Evolutionary conservation across 1,140 invertebrate species (phyloP), one percentile per base, ranked within the genome.

Genomic region (Eumeta japonica): DNA sequence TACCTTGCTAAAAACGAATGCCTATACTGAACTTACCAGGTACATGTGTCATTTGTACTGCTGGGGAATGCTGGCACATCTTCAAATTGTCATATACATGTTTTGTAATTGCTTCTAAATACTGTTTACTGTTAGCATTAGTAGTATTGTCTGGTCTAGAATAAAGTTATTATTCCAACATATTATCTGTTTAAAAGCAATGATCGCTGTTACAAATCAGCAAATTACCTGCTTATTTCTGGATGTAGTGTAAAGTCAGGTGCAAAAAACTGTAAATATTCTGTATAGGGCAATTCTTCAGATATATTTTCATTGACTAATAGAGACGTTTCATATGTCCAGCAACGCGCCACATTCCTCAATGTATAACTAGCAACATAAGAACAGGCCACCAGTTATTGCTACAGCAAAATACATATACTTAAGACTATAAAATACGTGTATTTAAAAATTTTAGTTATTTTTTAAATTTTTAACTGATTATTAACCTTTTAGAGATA

Each of bases 311-410:
- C 89, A 55, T 96, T 92, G 0, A 95, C 82, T 0, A 97, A 74
- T 2, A 99, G 75, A 0, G 94, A 96, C 0, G 97, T 99, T 75
- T 99, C 97, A 52, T 98, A 97, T 0, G 97, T 97, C 97, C 97
- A 99, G 65, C 95, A 98, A 28, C 97, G 79, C 0, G 97, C 96
- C 1, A 99, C 97, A 66, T 99, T 99, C 35, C 94, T 79, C 3
- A 99, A 77, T 0, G 96, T 99, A 59, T 99, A 99, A 0, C 77
- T 79, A 48, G 11, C 52, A 52, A 40, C 14, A 43, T 43, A 38
- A n/a, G n/a, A n/a, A n/a, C n/a, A n/a, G 20, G 7, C n/a, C n/a
- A 24, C 20, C 7, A 7, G n/a, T 24, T 24, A n/a, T 24, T n/a
- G n/a, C n/a, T n/a, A n/a, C n/a, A n/a, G n/a, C n/a, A n/a, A n/a